A percentile compares a stretch with the other conserved stretches of the same genome.
These are phyloP conservation scores for Apteryx owenii DNA, from an alignment of 2,113 vertebrate species.

Conservation along the genomic window DNA sequence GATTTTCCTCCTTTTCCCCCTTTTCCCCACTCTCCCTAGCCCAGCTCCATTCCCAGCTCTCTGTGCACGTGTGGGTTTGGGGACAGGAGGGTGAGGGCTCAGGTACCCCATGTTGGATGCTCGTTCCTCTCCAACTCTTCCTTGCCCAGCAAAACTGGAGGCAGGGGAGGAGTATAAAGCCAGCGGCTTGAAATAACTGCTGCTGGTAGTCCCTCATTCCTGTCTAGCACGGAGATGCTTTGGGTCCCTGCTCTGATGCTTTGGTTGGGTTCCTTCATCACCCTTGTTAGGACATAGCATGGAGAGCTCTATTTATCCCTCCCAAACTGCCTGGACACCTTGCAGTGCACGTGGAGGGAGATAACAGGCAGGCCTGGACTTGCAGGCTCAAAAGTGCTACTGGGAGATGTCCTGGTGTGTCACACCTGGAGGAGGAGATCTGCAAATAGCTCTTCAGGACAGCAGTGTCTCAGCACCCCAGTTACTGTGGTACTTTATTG, in stretches of 20 bases:
- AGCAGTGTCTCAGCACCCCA: not conserved
- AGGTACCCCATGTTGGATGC: not conserved
- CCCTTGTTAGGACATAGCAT: not conserved
- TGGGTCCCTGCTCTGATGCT: not conserved
- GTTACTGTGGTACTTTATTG: rapidly evolving
- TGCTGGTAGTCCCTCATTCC: not conserved
- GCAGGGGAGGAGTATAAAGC: not conserved
- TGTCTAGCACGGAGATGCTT: no score
- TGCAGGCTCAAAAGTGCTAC: not conserved
- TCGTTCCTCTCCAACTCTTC: not conserved
- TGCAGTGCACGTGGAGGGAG: not conserved
- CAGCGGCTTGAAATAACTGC: not conserved
- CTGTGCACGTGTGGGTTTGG: not conserved
- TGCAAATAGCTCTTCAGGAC: not conserved
- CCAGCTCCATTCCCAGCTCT: not conserved
- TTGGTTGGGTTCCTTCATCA: not conserved
- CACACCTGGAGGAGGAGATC: not conserved
- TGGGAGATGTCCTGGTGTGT: not conserved
- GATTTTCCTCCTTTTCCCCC: not conserved
- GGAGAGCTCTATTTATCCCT: not conserved
- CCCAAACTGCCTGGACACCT: no score
- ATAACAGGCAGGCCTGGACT: no score
- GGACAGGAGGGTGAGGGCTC: not conserved
- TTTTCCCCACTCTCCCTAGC: not conserved
- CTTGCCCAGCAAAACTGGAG: not conserved